phyloP scores from a whole-genome alignment of 2,113 vertebrate genomes.

The Otocyon megalotis region DNA sequence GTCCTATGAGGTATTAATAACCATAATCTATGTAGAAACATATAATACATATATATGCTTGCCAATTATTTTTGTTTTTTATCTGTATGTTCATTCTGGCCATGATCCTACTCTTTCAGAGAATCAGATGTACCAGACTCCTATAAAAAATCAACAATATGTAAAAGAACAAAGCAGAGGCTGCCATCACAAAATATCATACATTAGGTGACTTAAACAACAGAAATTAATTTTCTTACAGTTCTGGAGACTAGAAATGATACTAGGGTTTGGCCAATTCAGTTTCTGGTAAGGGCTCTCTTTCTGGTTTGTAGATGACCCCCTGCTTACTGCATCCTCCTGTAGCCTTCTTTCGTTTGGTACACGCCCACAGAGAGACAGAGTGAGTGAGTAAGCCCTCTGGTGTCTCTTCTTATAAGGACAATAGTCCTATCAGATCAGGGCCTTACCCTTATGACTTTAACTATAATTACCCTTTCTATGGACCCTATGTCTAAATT shows the following conservation, averaged over 20 bases:
- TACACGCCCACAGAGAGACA: background rate
- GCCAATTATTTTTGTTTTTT: background rate
- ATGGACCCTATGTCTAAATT: background rate
- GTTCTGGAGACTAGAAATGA: background rate
- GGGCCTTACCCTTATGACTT: background rate
- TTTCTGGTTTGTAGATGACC: background rate
- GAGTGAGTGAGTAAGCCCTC: background rate
- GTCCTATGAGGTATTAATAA: background rate
- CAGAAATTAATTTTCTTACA: background rate
- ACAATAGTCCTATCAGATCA: background rate
- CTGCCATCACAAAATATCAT: background rate
- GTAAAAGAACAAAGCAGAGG: constrained; percentile 21
- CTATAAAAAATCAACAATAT: background rate
- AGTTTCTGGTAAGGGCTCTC: background rate
- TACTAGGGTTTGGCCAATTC: background rate
- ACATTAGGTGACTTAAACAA: background rate
- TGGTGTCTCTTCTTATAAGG: background rate
- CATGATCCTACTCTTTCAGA: background rate
- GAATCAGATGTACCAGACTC: background rate
- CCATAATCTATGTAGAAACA: background rate
- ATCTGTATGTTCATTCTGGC: constrained; percentile 21
- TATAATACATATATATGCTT: background rate
- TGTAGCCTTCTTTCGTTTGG: background rate
- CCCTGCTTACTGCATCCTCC: background rate
- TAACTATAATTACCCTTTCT: background rate